phyloP scores from a whole-genome alignment of 2,797 vertebrate species.

The Acrocephalus scirpaceus region DNA sequence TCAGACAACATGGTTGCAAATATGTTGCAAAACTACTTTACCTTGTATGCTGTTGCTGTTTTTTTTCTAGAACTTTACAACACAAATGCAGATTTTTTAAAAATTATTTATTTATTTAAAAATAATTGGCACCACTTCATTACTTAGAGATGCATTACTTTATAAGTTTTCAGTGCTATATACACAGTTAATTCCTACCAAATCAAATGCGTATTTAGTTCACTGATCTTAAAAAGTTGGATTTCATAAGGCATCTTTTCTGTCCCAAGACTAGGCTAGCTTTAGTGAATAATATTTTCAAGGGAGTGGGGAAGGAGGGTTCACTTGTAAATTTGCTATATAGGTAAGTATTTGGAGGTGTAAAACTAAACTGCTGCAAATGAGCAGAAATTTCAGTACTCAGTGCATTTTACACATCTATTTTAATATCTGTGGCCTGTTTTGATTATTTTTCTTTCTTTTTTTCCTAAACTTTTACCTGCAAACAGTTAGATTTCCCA shows the following conservation, averaged over 20 bases:
- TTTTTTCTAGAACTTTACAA: not conserved
- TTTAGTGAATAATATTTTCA: slow-evolving; percentile 46
- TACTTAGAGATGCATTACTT: not conserved
- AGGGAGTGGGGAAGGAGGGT: not conserved
- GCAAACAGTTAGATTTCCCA: slow-evolving; percentile 78
- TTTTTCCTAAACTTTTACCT: slow-evolving; percentile 74
- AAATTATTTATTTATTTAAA: not conserved
- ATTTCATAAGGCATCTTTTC: slow-evolving; percentile 54
- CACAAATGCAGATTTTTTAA: not conserved
- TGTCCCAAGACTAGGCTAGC: slow-evolving; percentile 64
- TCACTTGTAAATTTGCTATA: slow-evolving; percentile 11
- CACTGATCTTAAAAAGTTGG: not conserved
- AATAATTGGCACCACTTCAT: not conserved
- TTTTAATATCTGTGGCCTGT: slow-evolving; percentile 73
- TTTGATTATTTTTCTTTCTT: slow-evolving; percentile 68
- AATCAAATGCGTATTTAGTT: not conserved
- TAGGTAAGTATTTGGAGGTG: slow-evolving; percentile 80
- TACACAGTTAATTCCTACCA: not conserved
- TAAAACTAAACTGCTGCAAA: slow-evolving; percentile 74
- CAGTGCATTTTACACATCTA: slow-evolving; percentile 66
- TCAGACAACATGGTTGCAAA: not conserved
- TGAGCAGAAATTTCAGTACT: slow-evolving; percentile 81
- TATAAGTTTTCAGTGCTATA: not conserved
- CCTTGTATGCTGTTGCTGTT: slow-evolving; percentile 3
- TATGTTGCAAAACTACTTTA: slow-evolving; percentile 15